These are phyloP conservation scores for Abramis brama DNA, from an alignment of 2,113 vertebrate species.

Conservation along the genomic window DNA sequence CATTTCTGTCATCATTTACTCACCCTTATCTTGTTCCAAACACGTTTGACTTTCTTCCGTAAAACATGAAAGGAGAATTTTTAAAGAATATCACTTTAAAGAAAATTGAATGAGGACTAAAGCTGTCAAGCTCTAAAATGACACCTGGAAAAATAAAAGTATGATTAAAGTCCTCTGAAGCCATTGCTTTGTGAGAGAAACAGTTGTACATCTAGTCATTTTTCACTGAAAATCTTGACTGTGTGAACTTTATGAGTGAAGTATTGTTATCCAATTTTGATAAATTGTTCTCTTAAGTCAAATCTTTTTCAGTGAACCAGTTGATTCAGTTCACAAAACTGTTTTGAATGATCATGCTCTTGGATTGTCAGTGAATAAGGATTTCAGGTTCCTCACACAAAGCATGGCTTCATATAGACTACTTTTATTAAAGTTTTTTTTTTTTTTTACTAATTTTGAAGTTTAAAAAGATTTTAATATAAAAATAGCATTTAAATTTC, in stretches of 20 bases:
- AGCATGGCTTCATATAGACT: neutral
- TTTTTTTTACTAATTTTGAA: no score
- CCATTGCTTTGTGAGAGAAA: neutral
- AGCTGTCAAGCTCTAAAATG: neutral
- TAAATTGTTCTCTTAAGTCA: neutral
- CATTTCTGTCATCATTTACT: neutral
- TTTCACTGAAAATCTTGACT: neutral
- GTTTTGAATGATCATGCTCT: neutral
- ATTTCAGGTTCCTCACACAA: neutral
- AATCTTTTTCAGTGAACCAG: neutral
- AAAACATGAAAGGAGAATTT: neutral
- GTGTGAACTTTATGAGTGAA: neutral
- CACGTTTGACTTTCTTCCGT: neutral
- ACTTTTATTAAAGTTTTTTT: no score
- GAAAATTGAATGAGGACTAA: conserved; percentile 8
- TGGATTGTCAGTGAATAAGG: neutral
- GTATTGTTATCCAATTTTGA: neutral
- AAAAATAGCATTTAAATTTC: no score
- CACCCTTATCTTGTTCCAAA: conserved; percentile 1
- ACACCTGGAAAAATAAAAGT: neutral
- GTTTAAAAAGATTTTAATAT: no score
- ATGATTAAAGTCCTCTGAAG: conserved; percentile 11
- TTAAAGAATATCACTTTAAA: conserved; percentile 8
- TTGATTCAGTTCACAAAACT: neutral
- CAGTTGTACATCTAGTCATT: neutral